Percentiles rank a stretch among this genome's conserved stretches.
phyloP scores from a whole-genome alignment of 2,888 invertebrate genomes.

The Tenthredo distinguenda region DNA sequence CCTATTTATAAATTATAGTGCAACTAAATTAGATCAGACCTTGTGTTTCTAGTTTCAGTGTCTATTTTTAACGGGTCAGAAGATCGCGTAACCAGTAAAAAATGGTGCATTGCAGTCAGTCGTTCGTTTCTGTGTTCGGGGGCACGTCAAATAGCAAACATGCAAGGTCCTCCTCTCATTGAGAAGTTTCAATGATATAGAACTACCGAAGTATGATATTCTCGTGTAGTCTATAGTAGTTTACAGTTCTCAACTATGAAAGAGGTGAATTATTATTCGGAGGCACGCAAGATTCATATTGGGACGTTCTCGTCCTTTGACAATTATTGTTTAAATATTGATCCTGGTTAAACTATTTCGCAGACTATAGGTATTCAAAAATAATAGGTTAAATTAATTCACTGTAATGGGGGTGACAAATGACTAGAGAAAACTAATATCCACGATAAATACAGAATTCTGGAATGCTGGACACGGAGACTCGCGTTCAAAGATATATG shows the following conservation, averaged over 20 bases:
- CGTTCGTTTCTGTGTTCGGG: neutral
- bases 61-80: neutral
- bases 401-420: neutral
- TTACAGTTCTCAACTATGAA: slow-evolving; percentile 16
- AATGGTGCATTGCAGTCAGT: slow-evolving; percentile 31
- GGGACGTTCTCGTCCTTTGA: neutral
- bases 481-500: neutral
- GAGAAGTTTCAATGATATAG: slow-evolving; percentile 7
- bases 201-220: slow-evolving; percentile 32
- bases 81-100: neutral
- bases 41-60: neutral
- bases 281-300: slow-evolving; percentile 46
- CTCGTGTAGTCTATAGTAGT: neutral
- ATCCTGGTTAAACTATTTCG: neutral
- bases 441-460: neutral
- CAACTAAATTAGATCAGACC: neutral
- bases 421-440: neutral
- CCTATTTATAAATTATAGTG: neutral
- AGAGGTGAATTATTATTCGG: slow-evolving; percentile 11
- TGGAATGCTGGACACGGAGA: neutral
- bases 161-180: slow-evolving; percentile 15
- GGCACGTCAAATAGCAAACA: slow-evolving; percentile 20
- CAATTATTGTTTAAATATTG: neutral
- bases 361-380: neutral
- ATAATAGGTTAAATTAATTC: neutral